A percentile compares a stretch with the other conserved stretches of the same genome.
Conservation (phyloP, 2,797 vertebrate genomes). For the Heteromormyrus szaboi region DNA sequence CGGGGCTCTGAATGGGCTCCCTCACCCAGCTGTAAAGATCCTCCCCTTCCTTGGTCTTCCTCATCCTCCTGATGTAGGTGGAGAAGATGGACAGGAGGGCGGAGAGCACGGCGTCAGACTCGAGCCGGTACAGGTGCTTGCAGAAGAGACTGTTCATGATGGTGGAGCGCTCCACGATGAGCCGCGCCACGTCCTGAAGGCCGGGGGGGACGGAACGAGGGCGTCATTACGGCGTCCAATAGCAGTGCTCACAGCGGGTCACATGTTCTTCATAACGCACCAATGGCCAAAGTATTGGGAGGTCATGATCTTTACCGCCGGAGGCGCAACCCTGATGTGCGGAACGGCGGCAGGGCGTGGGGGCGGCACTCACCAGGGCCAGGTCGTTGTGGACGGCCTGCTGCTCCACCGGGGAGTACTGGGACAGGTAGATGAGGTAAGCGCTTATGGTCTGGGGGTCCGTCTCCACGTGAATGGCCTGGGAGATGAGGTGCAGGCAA, state of each 20-base stretch:
- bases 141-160: slow-evolving; percentile 96
- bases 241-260: background rate
- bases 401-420: slow-evolving; percentile 89
- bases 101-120: slow-evolving; percentile 78
- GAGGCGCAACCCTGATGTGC: background rate
- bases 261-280: background rate
- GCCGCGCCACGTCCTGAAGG: slow-evolving; percentile 81
- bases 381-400: slow-evolving; percentile 89
- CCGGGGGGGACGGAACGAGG: background rate
- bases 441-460: slow-evolving; percentile 94
- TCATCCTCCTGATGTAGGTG: slow-evolving; percentile 84
- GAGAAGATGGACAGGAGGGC: slow-evolving; percentile 89
- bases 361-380: slow-evolving; percentile 72
- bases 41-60: slow-evolving; percentile 94
- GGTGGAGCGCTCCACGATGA: slow-evolving; percentile 94
- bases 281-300: background rate
- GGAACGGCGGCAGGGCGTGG: background rate
- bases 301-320: background rate
- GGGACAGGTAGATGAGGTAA: slow-evolving; percentile 94
- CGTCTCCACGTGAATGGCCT: slow-evolving; percentile 98
- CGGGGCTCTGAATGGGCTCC: background rate
- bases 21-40: slow-evolving; percentile 98
- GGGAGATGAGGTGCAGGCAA: slow-evolving; percentile 12
- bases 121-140: slow-evolving; percentile 74
- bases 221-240: background rate